These are phyloP conservation scores for Sthenelais limicola DNA, from an alignment of 2,888 invertebrate genomes.

Conservation along the genomic window DNA sequence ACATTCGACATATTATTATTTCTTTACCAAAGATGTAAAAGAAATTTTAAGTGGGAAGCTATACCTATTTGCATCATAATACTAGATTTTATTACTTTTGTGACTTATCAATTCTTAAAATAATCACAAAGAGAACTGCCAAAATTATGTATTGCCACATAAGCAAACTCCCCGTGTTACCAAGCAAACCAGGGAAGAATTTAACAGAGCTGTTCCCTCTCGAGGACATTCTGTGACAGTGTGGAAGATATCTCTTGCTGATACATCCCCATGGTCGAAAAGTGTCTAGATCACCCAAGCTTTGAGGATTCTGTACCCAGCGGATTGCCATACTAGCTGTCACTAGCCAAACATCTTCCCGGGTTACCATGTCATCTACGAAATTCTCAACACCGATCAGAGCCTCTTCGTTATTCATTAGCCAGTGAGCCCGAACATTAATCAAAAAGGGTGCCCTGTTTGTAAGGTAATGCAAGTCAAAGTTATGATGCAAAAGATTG, in stretches of 20 bases:
- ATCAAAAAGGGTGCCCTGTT: slow-evolving; percentile 18
- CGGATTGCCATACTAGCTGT: slow-evolving; percentile 4
- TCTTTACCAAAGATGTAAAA: too few relatives aligned
- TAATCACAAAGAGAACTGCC: too few relatives aligned
- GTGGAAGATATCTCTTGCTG: not conserved
- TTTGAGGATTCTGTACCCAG: not conserved
- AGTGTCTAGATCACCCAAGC: slow-evolving; percentile 1
- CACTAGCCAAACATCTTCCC: slow-evolving; percentile 27
- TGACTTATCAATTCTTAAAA: too few relatives aligned
- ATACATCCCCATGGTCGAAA: slow-evolving; percentile 29
- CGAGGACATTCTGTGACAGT: not conserved
- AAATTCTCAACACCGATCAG: slow-evolving; percentile 7
- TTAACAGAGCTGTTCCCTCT: not conserved
- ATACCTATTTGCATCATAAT: too few relatives aligned
- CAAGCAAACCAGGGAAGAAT: slow-evolving; percentile 15
- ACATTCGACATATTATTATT: too few relatives aligned
- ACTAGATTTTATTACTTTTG: too few relatives aligned
- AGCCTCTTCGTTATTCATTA: slow-evolving; percentile 5
- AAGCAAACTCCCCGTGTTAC: not conserved
- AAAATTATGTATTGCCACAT: slow-evolving; percentile 3
- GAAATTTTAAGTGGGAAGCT: too few relatives aligned
- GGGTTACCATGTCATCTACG: slow-evolving; percentile 11
- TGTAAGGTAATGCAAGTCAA: not conserved
- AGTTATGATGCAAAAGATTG: slow-evolving; percentile 14
- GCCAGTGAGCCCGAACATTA: slow-evolving; percentile 2